These are phyloP conservation scores for Subacronicta megacephala DNA, from an alignment of 2,888 invertebrate species.

Conservation along the genomic window DNA sequence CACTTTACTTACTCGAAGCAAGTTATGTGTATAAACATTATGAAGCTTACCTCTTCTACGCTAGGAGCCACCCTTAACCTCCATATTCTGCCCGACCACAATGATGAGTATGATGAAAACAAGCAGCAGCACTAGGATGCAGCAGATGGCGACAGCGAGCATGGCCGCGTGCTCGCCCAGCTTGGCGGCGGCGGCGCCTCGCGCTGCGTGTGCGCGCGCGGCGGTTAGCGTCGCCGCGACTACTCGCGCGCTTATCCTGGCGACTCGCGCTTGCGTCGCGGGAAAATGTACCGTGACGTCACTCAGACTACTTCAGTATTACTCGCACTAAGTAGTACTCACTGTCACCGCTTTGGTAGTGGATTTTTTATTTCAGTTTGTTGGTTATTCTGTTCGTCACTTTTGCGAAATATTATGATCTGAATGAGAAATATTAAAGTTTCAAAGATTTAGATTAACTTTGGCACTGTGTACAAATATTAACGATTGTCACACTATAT, in stretches of 20 bases:
- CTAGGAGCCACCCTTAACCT: slow-evolving; percentile 90
- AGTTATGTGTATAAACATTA: too few relatives aligned
- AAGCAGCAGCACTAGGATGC: slow-evolving; percentile 94
- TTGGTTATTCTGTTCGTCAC: not conserved
- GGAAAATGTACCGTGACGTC: slow-evolving; percentile 28
- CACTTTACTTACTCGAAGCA: too few relatives aligned
- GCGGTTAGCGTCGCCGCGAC: slow-evolving; percentile 74
- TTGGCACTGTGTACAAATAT: slow-evolving; percentile 8
- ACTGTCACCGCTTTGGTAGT: not conserved
- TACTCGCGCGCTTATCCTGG: slow-evolving; percentile 74
- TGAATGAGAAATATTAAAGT: too few relatives aligned
- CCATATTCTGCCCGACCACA: slow-evolving; percentile 94
- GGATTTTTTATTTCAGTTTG: not conserved
- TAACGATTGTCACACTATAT: slow-evolving; percentile 2
- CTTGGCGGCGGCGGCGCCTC: slow-evolving; percentile 80
- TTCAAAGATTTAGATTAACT: not conserved
- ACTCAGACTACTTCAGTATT: slow-evolving; percentile 24
- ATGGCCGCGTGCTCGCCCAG: slow-evolving; percentile 91
- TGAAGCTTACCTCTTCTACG: slow-evolving; percentile 77
- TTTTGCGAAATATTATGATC: too few relatives aligned
- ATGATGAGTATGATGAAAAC: slow-evolving; percentile 95
- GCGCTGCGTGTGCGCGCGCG: slow-evolving; percentile 76
- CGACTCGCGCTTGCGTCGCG: slow-evolving; percentile 17
- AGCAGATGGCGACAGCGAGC: slow-evolving; percentile 96
- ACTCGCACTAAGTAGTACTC: slow-evolving; percentile 1